Conservation (phyloP, 2,113 vertebrate genomes). For the Rhinoderma darwinii region DNA sequence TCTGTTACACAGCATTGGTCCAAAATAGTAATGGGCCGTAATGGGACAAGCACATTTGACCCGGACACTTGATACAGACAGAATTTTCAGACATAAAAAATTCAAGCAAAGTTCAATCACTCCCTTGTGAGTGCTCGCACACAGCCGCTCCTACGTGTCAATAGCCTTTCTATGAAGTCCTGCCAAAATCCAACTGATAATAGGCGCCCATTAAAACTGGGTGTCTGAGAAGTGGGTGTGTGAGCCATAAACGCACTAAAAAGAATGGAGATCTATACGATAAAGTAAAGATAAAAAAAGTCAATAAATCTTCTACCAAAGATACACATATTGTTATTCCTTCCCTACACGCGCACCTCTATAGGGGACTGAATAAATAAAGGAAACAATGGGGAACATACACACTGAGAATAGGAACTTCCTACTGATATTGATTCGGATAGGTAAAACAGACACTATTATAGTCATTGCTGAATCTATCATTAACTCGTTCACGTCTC, state of each 20-base stretch:
- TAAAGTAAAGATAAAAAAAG: background rate
- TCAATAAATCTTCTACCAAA: background rate
- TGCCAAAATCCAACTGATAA: background rate
- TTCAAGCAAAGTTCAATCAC: slow-evolving; percentile 8
- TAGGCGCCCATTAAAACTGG: background rate
- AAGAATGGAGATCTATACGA: background rate
- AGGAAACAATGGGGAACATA: background rate
- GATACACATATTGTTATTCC: background rate
- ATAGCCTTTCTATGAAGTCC: background rate
- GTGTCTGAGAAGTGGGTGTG: slow-evolving; percentile 4
- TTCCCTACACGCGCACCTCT: background rate
- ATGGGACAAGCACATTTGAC: background rate
- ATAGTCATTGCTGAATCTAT: background rate
- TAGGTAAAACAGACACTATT: background rate
- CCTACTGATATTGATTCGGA: background rate
- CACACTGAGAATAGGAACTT: background rate
- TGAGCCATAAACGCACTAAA: background rate
- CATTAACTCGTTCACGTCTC: too few relatives aligned
- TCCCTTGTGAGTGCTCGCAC: background rate
- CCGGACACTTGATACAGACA: background rate
- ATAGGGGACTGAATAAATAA: background rate
- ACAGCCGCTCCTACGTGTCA: background rate
- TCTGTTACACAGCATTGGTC: background rate
- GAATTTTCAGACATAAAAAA: background rate
- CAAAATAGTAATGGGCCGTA: background rate